Conservation (phyloP, 2,113 vertebrate species). For the Pimephales promelas region DNA sequence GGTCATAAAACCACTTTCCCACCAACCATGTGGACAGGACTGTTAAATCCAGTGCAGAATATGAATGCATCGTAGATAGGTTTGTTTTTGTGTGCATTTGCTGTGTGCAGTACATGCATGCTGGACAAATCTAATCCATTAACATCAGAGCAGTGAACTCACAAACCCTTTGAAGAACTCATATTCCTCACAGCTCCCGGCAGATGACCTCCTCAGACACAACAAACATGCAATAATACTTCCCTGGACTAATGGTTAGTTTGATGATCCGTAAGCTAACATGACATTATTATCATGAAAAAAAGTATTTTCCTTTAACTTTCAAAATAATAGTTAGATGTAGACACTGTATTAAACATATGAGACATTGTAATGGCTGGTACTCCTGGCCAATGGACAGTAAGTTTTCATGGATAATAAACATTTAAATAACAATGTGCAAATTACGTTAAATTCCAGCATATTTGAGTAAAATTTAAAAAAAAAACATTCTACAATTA, state of each 20-base stretch:
- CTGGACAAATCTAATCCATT: slow-evolving; percentile 71
- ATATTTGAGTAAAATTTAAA: neutral
- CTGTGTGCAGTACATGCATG: slow-evolving; percentile 3
- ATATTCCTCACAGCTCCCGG: neutral
- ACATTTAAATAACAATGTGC: neutral
- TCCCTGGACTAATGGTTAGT: neutral
- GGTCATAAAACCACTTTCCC: neutral
- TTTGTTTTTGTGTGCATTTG: slow-evolving; percentile 4
- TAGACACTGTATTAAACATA: no score
- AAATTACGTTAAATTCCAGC: neutral
- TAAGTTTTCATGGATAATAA: neutral
- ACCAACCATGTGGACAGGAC: neutral
- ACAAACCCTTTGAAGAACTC: slow-evolving; percentile 38
- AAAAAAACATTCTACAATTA: neutral
- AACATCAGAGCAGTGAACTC: slow-evolving; percentile 64
- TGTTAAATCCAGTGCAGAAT: neutral
- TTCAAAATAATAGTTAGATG: neutral
- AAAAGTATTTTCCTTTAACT: neutral
- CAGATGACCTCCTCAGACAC: neutral
- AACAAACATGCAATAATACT: neutral
- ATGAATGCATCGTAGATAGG: neutral
- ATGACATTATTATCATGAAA: neutral
- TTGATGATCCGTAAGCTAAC: neutral
- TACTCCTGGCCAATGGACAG: neutral
- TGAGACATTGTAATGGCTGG: neutral